Base-by-base conservation (phyloP, 2,797 vertebrate species). In the Alectoris magna region DNA sequence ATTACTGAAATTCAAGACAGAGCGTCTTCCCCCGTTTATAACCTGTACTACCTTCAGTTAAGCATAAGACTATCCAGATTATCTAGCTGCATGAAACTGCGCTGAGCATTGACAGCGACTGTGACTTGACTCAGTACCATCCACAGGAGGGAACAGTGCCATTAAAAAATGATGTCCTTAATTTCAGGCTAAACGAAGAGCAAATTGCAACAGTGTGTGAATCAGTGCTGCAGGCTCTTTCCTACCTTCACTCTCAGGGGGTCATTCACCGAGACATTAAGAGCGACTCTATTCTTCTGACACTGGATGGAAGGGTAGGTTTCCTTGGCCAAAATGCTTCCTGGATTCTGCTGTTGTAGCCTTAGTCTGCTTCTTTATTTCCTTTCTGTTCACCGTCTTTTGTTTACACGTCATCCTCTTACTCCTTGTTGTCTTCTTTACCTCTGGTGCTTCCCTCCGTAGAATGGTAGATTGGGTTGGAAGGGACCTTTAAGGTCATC, bases 261-360 rank as follows among this genome's bases (percentile, higher is more conserved):
- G 99, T 99, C 96, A 99, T 99, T 94, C 99, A 99, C 97, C 97
- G 99, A 84, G 99, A 99, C 98, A 99, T 99, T 96, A 99, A 99
- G 98, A 99, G 99, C 3, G 99, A 99, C 97, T 99, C 99, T 60
- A 99, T 99, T 92, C 98, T 99, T 22, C 97, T 99, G 87, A 99
- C 99, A 0, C 97, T 99, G 31, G 99, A 99, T 2, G 99, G 99
- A 95, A 98, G 99, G 97, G 99, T 99, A 97, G 67, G 97, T 84
- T 53, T 79, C 78, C 67, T 67, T 63, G 21, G 38, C 44, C 64
- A 66, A 13, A 41, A 27, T 10, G 14, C 26, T 75, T 22, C 69
- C 36, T 62, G 46, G 16, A 34, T 41, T 17, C 73, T 78, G 29
- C 86, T 72, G 51, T 62, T 43, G 36, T 39, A 46, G 36, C 26